Evolutionary conservation across 2,888 invertebrate species (phyloP).

Genomic region (Epicampocera succincta): DNA sequence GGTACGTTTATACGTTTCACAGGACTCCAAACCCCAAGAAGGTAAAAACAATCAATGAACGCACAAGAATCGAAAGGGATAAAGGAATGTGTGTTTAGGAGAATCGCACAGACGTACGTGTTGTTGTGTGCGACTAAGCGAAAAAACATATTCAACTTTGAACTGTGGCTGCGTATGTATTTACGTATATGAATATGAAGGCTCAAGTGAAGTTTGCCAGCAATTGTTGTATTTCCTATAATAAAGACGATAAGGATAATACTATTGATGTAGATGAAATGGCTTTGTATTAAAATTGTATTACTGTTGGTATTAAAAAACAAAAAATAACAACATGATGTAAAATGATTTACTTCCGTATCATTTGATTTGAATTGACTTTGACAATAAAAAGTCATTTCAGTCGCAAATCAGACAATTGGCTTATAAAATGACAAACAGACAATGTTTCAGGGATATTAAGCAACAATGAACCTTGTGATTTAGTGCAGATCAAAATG

Average conservation of each 20-base stretch:
- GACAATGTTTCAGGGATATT: constrained; percentile 47
- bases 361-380: constrained; percentile 80
- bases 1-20: background rate
- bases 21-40: background rate
- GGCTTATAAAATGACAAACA: constrained; percentile 62
- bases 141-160: constrained; percentile 1
- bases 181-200: background rate
- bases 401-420: constrained; percentile 68
- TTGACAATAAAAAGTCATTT: constrained; percentile 72
- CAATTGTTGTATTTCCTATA: constrained; percentile 71
- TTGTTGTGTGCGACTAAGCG: too few relatives aligned
- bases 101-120: too few relatives aligned
- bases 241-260: constrained; percentile 50
- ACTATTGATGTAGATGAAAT: constrained; percentile 34
- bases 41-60: constrained; percentile 17
- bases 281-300: constrained; percentile 18
- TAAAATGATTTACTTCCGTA: constrained; percentile 79
- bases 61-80: background rate
- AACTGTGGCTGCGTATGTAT: background rate
- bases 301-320: constrained; percentile 36
- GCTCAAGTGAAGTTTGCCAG: constrained; percentile 73
- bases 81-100: constrained; percentile 36
- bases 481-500: constrained; percentile 11
- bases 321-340: constrained; percentile 70
- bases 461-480: constrained; percentile 18